Evolutionary conservation across 2,113 vertebrate species (phyloP).

Genomic region (Hyperopisus bebe): DNA sequence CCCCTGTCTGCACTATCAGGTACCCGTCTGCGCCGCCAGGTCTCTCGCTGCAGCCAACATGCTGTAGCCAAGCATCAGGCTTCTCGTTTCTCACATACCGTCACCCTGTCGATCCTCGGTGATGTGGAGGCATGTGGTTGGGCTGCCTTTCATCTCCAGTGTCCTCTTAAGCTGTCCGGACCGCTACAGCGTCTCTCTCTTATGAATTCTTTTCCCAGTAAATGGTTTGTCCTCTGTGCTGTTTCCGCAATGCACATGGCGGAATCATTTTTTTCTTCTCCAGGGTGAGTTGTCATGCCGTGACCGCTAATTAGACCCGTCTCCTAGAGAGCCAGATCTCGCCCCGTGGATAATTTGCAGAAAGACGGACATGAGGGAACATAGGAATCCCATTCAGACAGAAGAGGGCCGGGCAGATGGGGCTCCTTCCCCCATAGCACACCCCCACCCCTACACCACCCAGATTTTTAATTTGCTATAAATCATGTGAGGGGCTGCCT

Average conservation of each 20-base stretch:
- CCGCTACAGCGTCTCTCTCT: background rate
- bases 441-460: slow-evolving; percentile 32
- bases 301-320: slow-evolving; percentile 37
- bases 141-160: background rate
- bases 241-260: background rate
- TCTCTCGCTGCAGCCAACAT: slow-evolving; percentile 11
- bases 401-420: slow-evolving; percentile 37
- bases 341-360: slow-evolving; percentile 46
- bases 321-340: slow-evolving; percentile 38
- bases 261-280: background rate
- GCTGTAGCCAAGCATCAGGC: background rate
- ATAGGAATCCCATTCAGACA: slow-evolving; percentile 48
- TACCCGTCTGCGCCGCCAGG: no score
- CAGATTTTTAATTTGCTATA: slow-evolving; percentile 56
- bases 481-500: slow-evolving; percentile 51
- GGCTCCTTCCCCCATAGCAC: slow-evolving; percentile 1
- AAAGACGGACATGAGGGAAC: slow-evolving; percentile 48
- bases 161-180: background rate
- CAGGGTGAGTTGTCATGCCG: slow-evolving; percentile 26
- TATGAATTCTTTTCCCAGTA: background rate
- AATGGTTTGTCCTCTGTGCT: background rate
- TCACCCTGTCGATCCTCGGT: background rate
- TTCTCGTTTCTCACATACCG: background rate
- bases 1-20: no score
- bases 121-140: no score